Percentiles rank a stretch among this genome's conserved stretches.
These are phyloP conservation scores for Lagopus leucura DNA, from an alignment of 2,113 vertebrate species.

Conservation along the genomic window DNA sequence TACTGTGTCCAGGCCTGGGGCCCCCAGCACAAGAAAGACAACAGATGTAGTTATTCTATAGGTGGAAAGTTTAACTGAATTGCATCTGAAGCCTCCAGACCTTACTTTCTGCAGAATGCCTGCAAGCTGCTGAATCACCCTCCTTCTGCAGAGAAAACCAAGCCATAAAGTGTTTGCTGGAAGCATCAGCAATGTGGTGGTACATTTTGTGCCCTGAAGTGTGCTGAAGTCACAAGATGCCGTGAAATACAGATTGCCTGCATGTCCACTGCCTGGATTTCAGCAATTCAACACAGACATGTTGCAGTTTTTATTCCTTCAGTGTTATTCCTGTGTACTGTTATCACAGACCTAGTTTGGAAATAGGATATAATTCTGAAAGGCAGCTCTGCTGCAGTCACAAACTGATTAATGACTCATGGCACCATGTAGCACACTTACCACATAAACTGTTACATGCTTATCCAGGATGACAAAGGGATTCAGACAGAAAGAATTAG, in stretches of 20 bases:
- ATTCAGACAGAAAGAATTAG: neutral
- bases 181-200: neutral
- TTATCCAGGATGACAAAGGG: neutral
- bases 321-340: neutral
- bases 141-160: neutral
- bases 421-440: fast-evolving
- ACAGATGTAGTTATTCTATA: fast-evolving
- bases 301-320: neutral
- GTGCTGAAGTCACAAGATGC: fast-evolving
- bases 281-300: neutral
- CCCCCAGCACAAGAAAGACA: too few relatives aligned
- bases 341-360: neutral
- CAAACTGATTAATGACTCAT: neutral
- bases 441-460: neutral
- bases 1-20: too few relatives aligned
- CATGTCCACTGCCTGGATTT: neutral
- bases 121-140: fast-evolving
- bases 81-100: neutral
- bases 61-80: neutral
- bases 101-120: neutral
- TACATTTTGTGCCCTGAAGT: fast-evolving
- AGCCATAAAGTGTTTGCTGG: neutral
- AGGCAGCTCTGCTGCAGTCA: neutral
- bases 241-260: neutral
- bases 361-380: neutral